Base-by-base conservation (phyloP, 35 echinoderm and acorn worm species). In the Amphiura filiformis region DNA sequence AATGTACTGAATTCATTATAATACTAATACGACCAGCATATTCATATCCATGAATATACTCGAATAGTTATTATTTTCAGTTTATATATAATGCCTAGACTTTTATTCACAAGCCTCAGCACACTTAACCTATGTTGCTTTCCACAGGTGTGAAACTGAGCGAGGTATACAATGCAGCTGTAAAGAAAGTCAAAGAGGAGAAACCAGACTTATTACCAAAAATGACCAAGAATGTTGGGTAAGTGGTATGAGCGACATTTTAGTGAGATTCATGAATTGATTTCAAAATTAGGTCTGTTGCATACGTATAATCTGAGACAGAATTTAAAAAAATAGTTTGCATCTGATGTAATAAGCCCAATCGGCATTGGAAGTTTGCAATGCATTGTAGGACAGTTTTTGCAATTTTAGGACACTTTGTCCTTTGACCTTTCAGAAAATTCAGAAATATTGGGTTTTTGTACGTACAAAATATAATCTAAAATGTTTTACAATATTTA, bases 221-320 rank as follows among this genome's bases (percentile, higher is more conserved):
- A 23, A 80, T 98, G 77, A 98, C 95, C 33, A 98, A 98, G 84
- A 98, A 94, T 94, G 89, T 91, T 87, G 95, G 95, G 95, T 98
- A 88, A 86, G 89, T 79, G 5, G 5, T 52, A 52, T 7, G 20
- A 11, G 7, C 20, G 7, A 52, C 44, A 52, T 52, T 7, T 52
- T 7, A 20, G 17, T 15, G 15, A 34, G 22, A 78, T 78, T 78
- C 35, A 9, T 7, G 44, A 52, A 52, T 52, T 52, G 20, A 52
- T 20, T 20, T 52, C 20, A 7, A 7, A 11, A 20, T 7, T 52
- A 11, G 44, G 44, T 52, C 7, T 52, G 44, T 52, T 52, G 44
- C 20, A 11, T 52, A 20, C 20, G 7, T 52, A 20, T 52, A 11
- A 11, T 52, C 20, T 52, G 20, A 52, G 7, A 52, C 44, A 52